A percentile compares a stretch with the other conserved stretches of the same genome.
Evolutionary conservation across 35 echinoderm and acorn worm genomes (phyloP).

Genomic region (Hemicentrotus pulcherrimus): DNA sequence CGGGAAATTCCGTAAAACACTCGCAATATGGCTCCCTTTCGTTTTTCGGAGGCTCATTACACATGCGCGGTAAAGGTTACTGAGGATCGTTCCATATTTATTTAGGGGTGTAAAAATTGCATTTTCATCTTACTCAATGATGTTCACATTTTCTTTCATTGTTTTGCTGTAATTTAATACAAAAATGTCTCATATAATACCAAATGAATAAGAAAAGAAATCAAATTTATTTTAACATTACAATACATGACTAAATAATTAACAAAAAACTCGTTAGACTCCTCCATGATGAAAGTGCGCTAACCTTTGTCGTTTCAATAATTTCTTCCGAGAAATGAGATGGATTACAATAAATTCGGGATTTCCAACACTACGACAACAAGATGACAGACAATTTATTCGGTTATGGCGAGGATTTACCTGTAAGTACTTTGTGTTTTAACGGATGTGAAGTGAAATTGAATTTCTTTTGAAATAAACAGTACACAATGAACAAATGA

Average conservation of each 20-base stretch:
- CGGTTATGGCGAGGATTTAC: slow-evolving; percentile 38
- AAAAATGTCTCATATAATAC: not conserved
- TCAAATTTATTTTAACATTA: not conserved
- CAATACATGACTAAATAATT: not conserved
- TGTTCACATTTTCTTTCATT: no score
- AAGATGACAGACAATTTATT: slow-evolving; percentile 61
- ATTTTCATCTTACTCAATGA: not conserved
- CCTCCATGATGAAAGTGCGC: not conserved
- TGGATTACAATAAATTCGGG: not conserved
- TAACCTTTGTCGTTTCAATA: not conserved
- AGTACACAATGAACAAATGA: not conserved
- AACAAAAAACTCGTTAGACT: not conserved
- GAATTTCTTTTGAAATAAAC: not conserved
- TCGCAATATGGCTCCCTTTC: slow-evolving; percentile 70
- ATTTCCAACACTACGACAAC: not conserved
- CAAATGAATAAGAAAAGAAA: not conserved
- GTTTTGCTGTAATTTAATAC: not conserved
- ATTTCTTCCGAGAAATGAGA: not conserved
- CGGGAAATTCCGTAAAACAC: slow-evolving; percentile 74
- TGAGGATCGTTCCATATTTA: not conserved
- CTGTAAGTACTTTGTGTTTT: slow-evolving; percentile 37
- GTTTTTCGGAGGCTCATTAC: slow-evolving; percentile 22
- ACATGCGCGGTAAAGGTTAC: slow-evolving; percentile 24
- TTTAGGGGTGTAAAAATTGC: not conserved
- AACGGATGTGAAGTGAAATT: not conserved